Base-by-base conservation (phyloP, 2,888 invertebrate genomes). In the Pomacea canaliculata region DNA sequence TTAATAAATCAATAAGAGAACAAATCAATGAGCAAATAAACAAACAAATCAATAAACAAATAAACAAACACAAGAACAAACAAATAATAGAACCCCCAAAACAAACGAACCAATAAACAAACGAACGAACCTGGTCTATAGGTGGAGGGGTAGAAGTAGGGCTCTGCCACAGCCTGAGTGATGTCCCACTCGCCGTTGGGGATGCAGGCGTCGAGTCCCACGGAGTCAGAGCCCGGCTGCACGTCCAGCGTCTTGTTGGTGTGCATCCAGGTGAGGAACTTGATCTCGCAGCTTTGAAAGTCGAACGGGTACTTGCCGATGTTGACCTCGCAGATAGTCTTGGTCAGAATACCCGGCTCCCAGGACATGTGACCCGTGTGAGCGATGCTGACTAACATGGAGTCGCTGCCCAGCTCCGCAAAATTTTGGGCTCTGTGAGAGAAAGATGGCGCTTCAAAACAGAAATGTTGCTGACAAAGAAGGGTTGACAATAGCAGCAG, bases 281-380 rank as follows among this genome's bases (percentile, higher is more conserved):
- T 79, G 67, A 85, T 83, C 67, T 83, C 82, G 80, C 85, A 85
- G 59, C 74, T 76, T 74, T 85, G 85, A 70, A 81, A 81, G 77
- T 85, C 85, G 72, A 85, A 85, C 3, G 85, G 85, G 67, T 85
- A 85, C 65, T 85, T 83, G n/a, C 83, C 83, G 23, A 85, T 84
- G 79, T 84, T 84, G 16, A 85, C 84, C 73, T 84, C 85, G 73
- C 85, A 85, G 62, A 83, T 83, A 23, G 85, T 85, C 73, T 83
- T 82, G 49, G 83, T 83, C 56, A 85, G 80, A 13, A 84, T 81
- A n/a, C 84, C 84, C 5, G 85, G 85, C 74, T 84, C 84, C 84
- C 84, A 85, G 37, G 82, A 81, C 18, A 85, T 76, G 68, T 80
- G 80, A 2, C 85, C 85, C 13, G 76, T 72, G 70, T 80, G 70